These are phyloP conservation scores for Cryptoprocta ferox DNA, from an alignment of 2,797 vertebrate genomes.

Conservation along the genomic window DNA sequence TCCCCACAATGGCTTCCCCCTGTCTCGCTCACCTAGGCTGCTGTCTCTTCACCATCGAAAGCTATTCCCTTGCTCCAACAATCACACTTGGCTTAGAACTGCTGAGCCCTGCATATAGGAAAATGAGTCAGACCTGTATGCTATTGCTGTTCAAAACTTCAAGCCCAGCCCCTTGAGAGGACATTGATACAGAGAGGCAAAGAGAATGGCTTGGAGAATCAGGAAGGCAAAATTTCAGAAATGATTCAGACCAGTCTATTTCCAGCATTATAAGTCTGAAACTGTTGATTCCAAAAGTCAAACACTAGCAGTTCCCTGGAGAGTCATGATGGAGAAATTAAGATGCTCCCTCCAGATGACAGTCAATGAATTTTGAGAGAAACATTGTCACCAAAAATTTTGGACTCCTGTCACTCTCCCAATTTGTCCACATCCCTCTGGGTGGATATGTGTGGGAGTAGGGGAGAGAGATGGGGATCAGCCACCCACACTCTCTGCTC, in stretches of 20 bases:
- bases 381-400: no score
- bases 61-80: background rate
- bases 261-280: background rate
- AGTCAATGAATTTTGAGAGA: background rate
- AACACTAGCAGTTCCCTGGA: background rate
- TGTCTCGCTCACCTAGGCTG: background rate
- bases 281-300: background rate
- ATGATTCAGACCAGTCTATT: background rate
- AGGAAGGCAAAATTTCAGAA: background rate
- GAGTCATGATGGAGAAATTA: background rate
- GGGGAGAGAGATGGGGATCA: background rate
- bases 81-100: background rate
- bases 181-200: background rate
- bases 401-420: background rate
- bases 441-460: background rate
- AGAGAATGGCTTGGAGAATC: no score
- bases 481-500: background rate
- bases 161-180: no score
- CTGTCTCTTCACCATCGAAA: background rate
- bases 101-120: background rate
- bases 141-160: background rate
- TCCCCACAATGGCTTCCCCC: background rate
- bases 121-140: background rate
- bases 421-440: no score
- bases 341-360: background rate